These are phyloP conservation scores for Heliconius ethilla DNA, from an alignment of 2,888 invertebrate genomes.

Conservation along the genomic window DNA sequence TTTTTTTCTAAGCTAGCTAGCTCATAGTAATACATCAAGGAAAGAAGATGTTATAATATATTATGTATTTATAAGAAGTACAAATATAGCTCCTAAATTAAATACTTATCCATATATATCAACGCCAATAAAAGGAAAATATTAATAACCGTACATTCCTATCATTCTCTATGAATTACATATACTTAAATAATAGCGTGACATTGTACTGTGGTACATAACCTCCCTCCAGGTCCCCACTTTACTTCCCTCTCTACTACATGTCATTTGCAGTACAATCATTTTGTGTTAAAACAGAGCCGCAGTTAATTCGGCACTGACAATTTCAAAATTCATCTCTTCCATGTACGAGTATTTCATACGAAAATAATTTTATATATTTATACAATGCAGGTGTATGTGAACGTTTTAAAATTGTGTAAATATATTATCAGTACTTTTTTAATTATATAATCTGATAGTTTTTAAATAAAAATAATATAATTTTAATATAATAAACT, in stretches of 20 bases:
- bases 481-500: no score
- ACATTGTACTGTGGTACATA: slow-evolving; percentile 25
- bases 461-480: no score
- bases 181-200: neutral
- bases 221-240: slow-evolving; percentile 15
- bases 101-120: neutral
- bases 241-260: slow-evolving; percentile 17
- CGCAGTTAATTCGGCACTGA: neutral
- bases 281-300: slow-evolving; percentile 17
- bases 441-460: no score
- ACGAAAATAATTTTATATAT: neutral
- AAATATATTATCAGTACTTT: neutral
- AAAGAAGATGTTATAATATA: neutral
- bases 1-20: neutral
- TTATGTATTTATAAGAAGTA: neutral
- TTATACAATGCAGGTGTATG: neutral
- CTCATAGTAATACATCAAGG: neutral
- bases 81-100: neutral
- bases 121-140: slow-evolving; percentile 31
- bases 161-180: neutral
- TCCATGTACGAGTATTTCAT: neutral
- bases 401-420: neutral
- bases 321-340: neutral
- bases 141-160: slow-evolving; percentile 35
- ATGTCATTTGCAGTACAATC: slow-evolving; percentile 29